These are phyloP conservation scores for Oreortyx pictus DNA, from an alignment of 2,797 vertebrate species.

Conservation along the genomic window DNA sequence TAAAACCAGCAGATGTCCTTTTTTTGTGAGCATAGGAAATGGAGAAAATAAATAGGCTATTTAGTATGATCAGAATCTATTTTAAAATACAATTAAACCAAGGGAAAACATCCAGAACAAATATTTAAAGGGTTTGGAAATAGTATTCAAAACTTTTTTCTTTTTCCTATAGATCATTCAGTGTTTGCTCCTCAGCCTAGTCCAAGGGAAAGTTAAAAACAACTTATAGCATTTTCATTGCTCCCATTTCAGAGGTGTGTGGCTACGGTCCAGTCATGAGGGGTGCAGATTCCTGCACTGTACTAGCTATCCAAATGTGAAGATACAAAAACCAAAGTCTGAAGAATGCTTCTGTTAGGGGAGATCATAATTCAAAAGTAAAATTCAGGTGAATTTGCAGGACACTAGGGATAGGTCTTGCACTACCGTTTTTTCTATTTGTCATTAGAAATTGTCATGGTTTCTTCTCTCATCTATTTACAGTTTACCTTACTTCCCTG, in stretches of 20 bases:
- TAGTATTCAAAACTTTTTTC: accelerated
- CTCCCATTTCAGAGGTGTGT: neutral
- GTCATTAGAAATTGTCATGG: neutral
- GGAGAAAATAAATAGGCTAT: conserved; percentile 14
- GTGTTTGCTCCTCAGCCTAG: neutral
- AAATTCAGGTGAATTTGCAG: neutral
- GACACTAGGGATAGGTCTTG: neutral
- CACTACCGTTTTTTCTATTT: neutral
- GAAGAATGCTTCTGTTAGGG: neutral
- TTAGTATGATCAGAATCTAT: neutral
- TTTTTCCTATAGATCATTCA: neutral
- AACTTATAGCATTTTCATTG: accelerated
- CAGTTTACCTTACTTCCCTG: neutral
- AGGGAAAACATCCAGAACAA: neutral
- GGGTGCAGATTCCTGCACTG: accelerated
- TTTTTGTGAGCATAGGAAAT: neutral
- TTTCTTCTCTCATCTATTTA: neutral
- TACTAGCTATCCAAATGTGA: neutral
- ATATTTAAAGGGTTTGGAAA: neutral
- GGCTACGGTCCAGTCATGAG: neutral
- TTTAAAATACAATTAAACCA: neutral
- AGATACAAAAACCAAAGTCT: neutral
- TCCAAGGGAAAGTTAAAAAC: neutral
- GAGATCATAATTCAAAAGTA: neutral
- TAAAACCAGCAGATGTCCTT: conserved; percentile 5